phyloP scores from a whole-genome alignment of 30 jellyfish, hydroid and myxozoan genomes.

The Pseudorhiza aurosa region DNA sequence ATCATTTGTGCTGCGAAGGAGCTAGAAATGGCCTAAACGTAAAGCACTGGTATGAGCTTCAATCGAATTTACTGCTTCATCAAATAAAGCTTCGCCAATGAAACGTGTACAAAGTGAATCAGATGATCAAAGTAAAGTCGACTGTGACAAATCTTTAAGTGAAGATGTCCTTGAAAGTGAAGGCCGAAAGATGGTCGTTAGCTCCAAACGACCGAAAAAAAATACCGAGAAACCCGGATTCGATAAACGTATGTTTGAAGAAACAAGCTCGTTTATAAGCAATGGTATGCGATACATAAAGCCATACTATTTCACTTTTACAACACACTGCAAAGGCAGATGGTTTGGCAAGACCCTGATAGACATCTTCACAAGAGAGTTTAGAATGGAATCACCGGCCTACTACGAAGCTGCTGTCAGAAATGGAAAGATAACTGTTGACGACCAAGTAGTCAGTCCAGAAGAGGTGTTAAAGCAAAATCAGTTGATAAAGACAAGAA shows the following conservation, averaged over 20 bases:
- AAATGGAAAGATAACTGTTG: constrained; percentile 84
- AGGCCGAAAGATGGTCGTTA: not conserved
- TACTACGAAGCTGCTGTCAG: constrained; percentile 82
- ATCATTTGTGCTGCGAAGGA: too few relatives aligned
- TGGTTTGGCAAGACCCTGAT: constrained; percentile 80
- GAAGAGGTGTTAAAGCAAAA: constrained; percentile 61
- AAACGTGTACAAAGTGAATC: not conserved
- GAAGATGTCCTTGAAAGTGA: not conserved
- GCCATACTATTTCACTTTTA: constrained; percentile 86
- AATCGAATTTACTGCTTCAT: too few relatives aligned
- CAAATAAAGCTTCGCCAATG: too few relatives aligned
- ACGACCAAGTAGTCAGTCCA: constrained; percentile 69
- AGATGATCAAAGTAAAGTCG: not conserved
- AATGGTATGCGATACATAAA: constrained; percentile 83
- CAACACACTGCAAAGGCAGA: constrained; percentile 91
- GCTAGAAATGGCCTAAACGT: too few relatives aligned
- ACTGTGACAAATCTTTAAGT: not conserved
- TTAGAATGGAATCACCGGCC: constrained; percentile 86
- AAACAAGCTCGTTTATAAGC: constrained; percentile 42
- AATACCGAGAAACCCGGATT: constrained; percentile 72
- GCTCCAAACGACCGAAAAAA: constrained; percentile 5
- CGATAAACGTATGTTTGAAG: constrained; percentile 85
- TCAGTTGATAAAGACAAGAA: constrained; percentile 70
- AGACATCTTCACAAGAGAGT: constrained; percentile 81
- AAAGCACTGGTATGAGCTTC: too few relatives aligned